A percentile compares a stretch with the other conserved stretches of the same genome.
Evolutionary conservation across 2,113 vertebrate genomes (phyloP).

Genomic region (Dasyornis broadbenti): DNA sequence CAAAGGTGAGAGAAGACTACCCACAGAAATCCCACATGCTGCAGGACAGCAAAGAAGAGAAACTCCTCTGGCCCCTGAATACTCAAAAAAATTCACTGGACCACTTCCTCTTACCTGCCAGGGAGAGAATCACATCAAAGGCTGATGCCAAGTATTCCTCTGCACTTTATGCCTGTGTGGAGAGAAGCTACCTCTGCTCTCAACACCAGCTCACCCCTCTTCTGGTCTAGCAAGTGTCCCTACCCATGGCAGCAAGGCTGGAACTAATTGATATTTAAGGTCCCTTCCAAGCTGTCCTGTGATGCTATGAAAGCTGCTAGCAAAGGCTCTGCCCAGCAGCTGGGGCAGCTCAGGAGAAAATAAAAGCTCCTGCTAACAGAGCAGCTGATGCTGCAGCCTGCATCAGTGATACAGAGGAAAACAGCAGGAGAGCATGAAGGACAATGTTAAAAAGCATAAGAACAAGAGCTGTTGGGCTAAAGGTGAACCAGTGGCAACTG

Average conservation of each 20-base stretch:
- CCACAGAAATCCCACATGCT: neutral
- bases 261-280: neutral
- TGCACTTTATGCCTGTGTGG: fast-evolving
- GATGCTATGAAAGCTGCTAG: neutral
- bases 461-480: neutral
- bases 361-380: neutral
- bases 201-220: neutral
- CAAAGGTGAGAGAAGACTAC: neutral
- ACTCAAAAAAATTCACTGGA: neutral
- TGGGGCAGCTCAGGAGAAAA: neutral
- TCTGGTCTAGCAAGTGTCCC: neutral
- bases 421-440: neutral
- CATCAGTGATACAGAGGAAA: neutral
- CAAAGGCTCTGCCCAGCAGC: neutral
- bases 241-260: neutral
- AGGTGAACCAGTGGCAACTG: neutral
- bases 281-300: neutral
- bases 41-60: neutral
- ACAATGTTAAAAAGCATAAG: neutral
- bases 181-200: neutral
- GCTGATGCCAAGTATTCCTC: neutral
- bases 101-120: neutral
- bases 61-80: neutral
- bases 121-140: neutral
- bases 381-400: neutral